Conservation (phyloP, 1,140 invertebrate genomes). For the Araneus ventricosus region DNA sequence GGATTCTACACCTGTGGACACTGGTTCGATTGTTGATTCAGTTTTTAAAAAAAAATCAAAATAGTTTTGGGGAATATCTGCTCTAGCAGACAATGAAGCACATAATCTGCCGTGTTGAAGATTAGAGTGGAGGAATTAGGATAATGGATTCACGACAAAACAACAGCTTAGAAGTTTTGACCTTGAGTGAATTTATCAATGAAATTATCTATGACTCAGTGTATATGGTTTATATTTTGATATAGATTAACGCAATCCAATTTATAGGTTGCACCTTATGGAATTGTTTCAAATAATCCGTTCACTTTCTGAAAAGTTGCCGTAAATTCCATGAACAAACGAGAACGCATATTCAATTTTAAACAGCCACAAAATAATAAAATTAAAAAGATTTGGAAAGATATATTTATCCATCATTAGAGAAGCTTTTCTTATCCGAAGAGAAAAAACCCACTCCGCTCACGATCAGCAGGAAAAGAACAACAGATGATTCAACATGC, state of each 20-base stretch:
- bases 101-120: neutral
- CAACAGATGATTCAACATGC: neutral
- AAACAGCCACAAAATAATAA: too few species aligned
- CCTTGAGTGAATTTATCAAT: too few species aligned
- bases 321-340: too few species aligned
- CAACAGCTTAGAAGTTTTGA: too few species aligned
- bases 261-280: too few species aligned
- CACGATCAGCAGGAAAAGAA: neutral
- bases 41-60: neutral
- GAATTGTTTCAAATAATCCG: too few species aligned
- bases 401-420: neutral
- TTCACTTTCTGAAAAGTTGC: too few species aligned
- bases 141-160: neutral
- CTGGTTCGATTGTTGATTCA: neutral
- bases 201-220: too few species aligned
- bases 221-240: too few species aligned
- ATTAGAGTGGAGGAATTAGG: neutral
- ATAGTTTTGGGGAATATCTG: neutral
- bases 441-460: neutral
- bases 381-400: too few species aligned
- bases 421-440: neutral
- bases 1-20: neutral
- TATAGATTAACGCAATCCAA: too few species aligned
- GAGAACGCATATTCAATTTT: too few species aligned
- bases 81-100: neutral